Conservation (phyloP, 2,113 vertebrate species). For the Bettongia penicillata region DNA sequence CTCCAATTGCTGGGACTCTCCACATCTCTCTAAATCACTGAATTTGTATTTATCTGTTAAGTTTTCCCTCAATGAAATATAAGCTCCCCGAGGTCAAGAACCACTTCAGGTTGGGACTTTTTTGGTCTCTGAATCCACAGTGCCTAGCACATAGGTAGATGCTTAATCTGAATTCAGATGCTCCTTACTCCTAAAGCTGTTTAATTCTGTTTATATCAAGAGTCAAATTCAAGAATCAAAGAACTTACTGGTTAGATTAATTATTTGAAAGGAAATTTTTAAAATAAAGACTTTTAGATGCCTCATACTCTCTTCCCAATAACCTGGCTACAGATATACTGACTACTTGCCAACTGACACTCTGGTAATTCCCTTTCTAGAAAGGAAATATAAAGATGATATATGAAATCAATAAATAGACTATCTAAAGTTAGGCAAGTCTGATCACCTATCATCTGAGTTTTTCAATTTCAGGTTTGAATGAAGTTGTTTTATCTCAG, state of each 20-base stretch:
- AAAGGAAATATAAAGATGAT: slow-evolving; percentile 40
- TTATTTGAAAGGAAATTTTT: neutral
- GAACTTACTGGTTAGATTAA: neutral
- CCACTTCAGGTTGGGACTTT: neutral
- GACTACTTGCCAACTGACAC: slow-evolving; percentile 19
- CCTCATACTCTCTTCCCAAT: slow-evolving; percentile 19
- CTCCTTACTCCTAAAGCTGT: neutral
- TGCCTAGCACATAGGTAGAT: neutral
- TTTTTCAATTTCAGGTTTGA: slow-evolving; percentile 35
- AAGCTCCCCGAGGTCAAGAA: neutral
- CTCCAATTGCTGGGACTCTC: neutral
- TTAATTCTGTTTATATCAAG: neutral
- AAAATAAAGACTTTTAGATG: slow-evolving; percentile 19
- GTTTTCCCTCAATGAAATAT: neutral
- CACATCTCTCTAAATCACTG: neutral
- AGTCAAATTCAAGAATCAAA: neutral
- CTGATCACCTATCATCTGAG: slow-evolving; percentile 2
- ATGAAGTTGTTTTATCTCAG: slow-evolving; percentile 25
- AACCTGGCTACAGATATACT: neutral
- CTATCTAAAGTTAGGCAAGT: neutral
- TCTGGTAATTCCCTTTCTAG: neutral
- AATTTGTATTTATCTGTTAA: neutral
- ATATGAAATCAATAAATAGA: slow-evolving; percentile 23
- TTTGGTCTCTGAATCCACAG: neutral
- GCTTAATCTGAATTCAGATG: neutral